Percentiles rank a stretch among this genome's conserved stretches.
Conservation (phyloP, 2,113 vertebrate species). For the Cepphus grylle region DNA sequence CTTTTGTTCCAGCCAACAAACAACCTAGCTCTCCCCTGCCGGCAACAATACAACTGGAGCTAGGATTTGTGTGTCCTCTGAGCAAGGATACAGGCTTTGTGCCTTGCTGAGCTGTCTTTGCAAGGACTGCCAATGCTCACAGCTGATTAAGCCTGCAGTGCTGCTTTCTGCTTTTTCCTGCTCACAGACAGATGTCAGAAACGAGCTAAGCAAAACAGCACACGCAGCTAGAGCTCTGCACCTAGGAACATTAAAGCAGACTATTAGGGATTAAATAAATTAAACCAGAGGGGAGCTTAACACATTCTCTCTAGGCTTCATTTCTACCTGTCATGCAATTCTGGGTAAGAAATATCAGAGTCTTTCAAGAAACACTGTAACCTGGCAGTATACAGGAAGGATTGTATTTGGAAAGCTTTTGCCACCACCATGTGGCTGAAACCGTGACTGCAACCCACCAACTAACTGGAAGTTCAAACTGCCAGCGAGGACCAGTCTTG, state of each 20-base stretch:
- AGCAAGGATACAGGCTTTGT: conserved; percentile 45
- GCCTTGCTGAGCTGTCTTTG: conserved; percentile 48
- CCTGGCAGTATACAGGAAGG: background rate
- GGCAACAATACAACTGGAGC: background rate
- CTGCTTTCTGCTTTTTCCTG: conserved; percentile 32
- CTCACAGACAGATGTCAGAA: conserved; percentile 21
- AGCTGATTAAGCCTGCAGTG: conserved; percentile 46
- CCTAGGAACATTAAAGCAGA: background rate
- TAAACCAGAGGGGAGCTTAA: background rate
- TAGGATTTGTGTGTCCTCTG: conserved; percentile 38
- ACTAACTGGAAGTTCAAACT: background rate
- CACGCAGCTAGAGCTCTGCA: background rate
- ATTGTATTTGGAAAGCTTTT: conserved; percentile 11
- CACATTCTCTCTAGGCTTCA: background rate
- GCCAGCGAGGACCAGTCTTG: background rate
- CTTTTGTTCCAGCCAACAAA: conserved; percentile 51
- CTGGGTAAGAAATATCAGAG: background rate
- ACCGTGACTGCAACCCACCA: background rate
- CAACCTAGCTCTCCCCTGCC: background rate
- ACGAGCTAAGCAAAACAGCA: background rate
- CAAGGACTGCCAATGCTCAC: conserved; percentile 48
- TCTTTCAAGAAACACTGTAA: background rate
- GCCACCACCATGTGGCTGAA: conserved; percentile 57
- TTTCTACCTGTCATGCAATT: background rate
- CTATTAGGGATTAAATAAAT: conserved; percentile 32